Conservation (phyloP, 2,113 vertebrate genomes). For the Neolamprologus longior region DNA sequence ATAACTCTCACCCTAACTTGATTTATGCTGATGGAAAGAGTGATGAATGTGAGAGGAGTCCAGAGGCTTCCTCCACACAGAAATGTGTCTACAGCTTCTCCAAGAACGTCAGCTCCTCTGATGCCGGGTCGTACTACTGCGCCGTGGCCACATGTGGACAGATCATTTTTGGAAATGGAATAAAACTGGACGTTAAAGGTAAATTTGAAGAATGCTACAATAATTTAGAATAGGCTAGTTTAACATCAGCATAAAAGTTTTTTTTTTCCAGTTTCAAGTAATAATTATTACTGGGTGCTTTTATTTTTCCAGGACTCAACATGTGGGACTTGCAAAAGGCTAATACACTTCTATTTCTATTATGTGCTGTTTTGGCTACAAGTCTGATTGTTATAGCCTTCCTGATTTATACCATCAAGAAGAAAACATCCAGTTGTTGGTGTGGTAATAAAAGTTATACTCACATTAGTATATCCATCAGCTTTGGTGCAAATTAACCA, state of each 20-base stretch:
- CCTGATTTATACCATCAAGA: neutral
- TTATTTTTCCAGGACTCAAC: neutral
- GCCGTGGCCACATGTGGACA: neutral
- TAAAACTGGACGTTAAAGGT: neutral
- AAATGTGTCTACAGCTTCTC: neutral
- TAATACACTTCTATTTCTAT: neutral
- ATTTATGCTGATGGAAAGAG: neutral
- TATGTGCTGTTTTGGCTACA: neutral
- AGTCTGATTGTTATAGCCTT: neutral
- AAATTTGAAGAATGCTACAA: rapidly evolving
- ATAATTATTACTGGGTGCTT: rapidly evolving
- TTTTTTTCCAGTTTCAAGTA: neutral
- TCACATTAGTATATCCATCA: rapidly evolving
- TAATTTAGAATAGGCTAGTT: neutral
- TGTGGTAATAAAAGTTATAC: neutral
- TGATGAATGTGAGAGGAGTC: neutral
- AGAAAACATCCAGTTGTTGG: neutral
- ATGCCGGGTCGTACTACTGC: neutral
- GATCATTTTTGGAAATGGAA: neutral
- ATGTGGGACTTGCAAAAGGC: neutral
- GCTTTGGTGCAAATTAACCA: neutral
- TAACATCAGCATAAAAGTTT: rapidly evolving
- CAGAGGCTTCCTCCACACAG: neutral
- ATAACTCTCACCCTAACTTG: neutral
- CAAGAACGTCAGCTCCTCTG: rapidly evolving